Base-by-base conservation (phyloP, 2,888 invertebrate species). In the Idaea biselata region DNA sequence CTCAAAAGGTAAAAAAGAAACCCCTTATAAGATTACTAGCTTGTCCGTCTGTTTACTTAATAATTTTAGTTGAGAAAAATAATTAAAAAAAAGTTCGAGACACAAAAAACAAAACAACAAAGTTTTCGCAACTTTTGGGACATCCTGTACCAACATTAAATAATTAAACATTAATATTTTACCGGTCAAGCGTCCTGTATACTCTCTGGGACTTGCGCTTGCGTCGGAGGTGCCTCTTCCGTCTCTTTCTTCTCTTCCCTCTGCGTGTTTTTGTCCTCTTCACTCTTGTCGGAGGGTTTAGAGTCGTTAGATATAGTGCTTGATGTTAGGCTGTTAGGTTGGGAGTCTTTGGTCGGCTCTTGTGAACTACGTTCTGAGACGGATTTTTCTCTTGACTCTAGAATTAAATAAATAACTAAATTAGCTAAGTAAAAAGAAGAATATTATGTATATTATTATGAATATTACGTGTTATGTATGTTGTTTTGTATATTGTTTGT, bases 261-360 rank as follows among this genome's bases (percentile, higher is more conserved):
- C 55, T 72, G 77, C 0, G 65, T 69, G 44, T 79, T 80, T 18
- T 70, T 62, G 58, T 76, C 75, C 63, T 82, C 79, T 61, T 84
- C 84, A 72, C 76, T 79, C 55, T 72, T 77, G 18, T 88, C 88
- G 1, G 87, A 86, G 1, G 86, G 86, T 73, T 89, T 88, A 25
- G 89, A 89, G 70, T 92, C 91, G 25, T 82, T 89, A 1, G 91
- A 90, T 68, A 88, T 87, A 6, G 89, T 88, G 67, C 89, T 89
- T 2, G 91, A 91, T 0, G 91, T 88, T 0, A 91, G 73, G 60
- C 91, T 92, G 81, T 88, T 86, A 0, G 91, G 87, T 67, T 90
- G 90, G 1, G 91, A 91, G 0, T 85, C 81, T 44, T 91, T 91
- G 77, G 89, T 91, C 0, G 89, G 87, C 55, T 91, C 91, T 75